Conservation (phyloP, 1,140 invertebrate genomes). For the Camponotus vicinus region DNA sequence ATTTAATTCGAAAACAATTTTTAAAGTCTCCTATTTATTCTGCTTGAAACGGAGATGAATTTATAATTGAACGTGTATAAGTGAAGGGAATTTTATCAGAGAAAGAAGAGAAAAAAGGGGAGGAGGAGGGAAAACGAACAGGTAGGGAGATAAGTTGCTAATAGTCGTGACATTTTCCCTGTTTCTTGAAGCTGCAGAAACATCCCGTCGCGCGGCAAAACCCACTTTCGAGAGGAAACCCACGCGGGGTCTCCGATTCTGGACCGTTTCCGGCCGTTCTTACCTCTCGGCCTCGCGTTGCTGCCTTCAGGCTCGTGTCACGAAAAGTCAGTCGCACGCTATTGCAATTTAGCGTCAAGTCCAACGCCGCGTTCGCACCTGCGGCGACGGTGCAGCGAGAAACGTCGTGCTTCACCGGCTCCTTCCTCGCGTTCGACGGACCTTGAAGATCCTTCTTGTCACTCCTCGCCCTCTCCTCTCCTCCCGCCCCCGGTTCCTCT, state of each 20-base stretch:
- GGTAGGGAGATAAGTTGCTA: background rate
- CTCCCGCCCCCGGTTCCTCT: constrained; percentile 19
- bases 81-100: background rate
- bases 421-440: constrained; percentile 44
- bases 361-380: constrained; percentile 77
- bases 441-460: constrained; percentile 42
- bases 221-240: constrained; percentile 47
- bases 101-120: background rate
- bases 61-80: background rate
- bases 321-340: constrained; percentile 79
- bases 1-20: constrained; percentile 1
- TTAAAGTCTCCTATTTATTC: background rate
- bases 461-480: constrained; percentile 38
- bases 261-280: constrained; percentile 55
- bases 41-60: background rate
- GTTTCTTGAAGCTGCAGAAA: constrained; percentile 35
- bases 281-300: constrained; percentile 48
- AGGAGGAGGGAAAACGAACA: background rate
- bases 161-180: background rate
- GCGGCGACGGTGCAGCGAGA: constrained; percentile 62
- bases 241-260: constrained; percentile 31
- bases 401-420: constrained; percentile 60
- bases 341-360: constrained; percentile 82
- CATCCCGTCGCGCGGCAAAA: constrained; percentile 17
- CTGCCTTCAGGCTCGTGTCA: constrained; percentile 70